Conservation (phyloP, 1,140 invertebrate species). For the Cepaea nemoralis region DNA sequence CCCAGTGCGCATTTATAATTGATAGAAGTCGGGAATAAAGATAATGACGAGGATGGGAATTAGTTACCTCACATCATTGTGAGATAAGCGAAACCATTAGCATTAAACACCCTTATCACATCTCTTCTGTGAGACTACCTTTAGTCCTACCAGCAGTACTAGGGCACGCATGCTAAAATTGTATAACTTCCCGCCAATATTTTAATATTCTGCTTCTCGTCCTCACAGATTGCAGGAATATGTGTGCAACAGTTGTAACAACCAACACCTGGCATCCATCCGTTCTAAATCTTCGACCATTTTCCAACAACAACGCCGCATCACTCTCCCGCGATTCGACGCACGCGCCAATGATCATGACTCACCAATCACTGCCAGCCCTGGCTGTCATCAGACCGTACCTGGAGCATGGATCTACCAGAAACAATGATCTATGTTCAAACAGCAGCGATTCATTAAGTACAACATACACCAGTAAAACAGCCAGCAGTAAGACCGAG, state of each 20-base stretch:
- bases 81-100: too few species aligned
- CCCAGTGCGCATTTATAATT: too few species aligned
- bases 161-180: too few species aligned
- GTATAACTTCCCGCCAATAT: too few species aligned
- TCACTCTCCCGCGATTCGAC: not conserved
- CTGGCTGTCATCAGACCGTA: constrained; percentile 54
- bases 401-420: constrained; percentile 7
- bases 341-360: not conserved
- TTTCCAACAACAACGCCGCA: constrained; percentile 47
- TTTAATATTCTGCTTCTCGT: not conserved
- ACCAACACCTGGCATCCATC: constrained; percentile 55
- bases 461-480: too few species aligned
- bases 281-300: constrained; percentile 56
- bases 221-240: not conserved
- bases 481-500: too few species aligned
- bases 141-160: too few species aligned
- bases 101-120: too few species aligned
- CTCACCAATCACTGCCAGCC: constrained; percentile 49
- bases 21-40: too few species aligned
- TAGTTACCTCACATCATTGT: too few species aligned
- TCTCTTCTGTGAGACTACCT: too few species aligned
- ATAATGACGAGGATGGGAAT: too few species aligned
- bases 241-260: constrained; percentile 54
- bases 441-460: not conserved
- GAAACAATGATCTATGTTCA: not conserved